Percentiles rank a stretch among this genome's conserved stretches.
Evolutionary conservation across 2,113 vertebrate species (phyloP).

Genomic region (Coryphaenoides rupestris): DNA sequence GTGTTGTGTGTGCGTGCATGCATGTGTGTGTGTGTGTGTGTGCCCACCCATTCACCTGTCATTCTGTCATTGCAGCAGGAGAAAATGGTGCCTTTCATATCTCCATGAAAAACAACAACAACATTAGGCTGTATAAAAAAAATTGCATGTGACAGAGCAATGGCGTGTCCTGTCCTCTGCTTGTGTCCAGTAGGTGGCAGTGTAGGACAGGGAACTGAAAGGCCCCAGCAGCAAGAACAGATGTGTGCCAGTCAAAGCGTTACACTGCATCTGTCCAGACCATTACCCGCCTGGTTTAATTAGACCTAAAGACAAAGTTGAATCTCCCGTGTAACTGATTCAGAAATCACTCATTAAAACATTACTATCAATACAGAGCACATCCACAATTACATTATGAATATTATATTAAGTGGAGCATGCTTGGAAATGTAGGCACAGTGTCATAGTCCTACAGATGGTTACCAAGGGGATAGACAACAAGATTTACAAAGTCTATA

Average conservation of each 20-base stretch:
- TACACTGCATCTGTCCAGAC: slow-evolving; percentile 44
- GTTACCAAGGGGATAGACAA: too few species aligned
- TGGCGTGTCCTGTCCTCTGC: not conserved
- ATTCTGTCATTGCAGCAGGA: slow-evolving; percentile 33
- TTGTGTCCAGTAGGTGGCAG: slow-evolving; percentile 56
- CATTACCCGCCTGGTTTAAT: slow-evolving; percentile 18
- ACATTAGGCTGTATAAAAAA: not conserved
- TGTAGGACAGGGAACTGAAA: slow-evolving; percentile 23
- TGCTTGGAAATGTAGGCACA: too few species aligned
- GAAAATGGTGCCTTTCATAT: too few species aligned
- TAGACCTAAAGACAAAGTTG: slow-evolving; percentile 2
- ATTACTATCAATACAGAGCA: too few species aligned
- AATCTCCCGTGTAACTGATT: too few species aligned
- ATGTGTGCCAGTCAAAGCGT: slow-evolving; percentile 34
- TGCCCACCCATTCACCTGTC: slow-evolving; percentile 6
- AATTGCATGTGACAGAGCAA: not conserved
- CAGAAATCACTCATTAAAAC: too few species aligned
- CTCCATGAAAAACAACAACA: too few species aligned
- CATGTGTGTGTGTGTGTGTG: not conserved
- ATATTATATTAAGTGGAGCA: too few species aligned
- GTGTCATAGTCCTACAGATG: too few species aligned
- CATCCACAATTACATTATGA: too few species aligned
- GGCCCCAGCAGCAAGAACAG: slow-evolving; percentile 25
- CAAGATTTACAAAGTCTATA: too few species aligned
- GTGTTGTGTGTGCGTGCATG: slow-evolving; percentile 18